A percentile compares a stretch with the other conserved stretches of the same genome.
Evolutionary conservation across 2,888 invertebrate species (phyloP).

Genomic region (Prostheceraeus crozeri): DNA sequence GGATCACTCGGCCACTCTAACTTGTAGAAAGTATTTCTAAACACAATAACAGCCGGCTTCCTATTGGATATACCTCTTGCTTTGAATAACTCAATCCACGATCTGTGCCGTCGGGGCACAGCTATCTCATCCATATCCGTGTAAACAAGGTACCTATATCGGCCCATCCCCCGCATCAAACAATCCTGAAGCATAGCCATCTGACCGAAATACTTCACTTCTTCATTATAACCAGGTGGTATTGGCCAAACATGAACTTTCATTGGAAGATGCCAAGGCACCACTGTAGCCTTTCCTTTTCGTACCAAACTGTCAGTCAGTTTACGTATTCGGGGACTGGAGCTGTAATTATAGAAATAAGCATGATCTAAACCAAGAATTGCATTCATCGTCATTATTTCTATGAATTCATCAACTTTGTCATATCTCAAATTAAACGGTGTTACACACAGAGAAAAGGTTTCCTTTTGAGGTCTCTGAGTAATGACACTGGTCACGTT

Average conservation of each 20-base stretch:
- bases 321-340: background rate
- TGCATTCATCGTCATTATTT: conserved; percentile 20
- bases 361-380: conserved; percentile 29
- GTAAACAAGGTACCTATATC: conserved; percentile 29
- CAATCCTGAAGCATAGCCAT: conserved; percentile 35
- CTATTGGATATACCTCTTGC: conserved; percentile 1
- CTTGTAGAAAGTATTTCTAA: conserved; percentile 30
- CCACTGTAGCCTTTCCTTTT: background rate
- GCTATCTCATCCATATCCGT: conserved; percentile 32
- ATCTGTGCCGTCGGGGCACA: conserved; percentile 1
- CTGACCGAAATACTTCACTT: conserved; percentile 34
- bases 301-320: background rate
- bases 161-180: conserved; percentile 5
- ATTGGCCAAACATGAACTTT: conserved; percentile 35
- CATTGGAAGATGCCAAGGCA: conserved; percentile 34
- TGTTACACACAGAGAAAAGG: conserved; percentile 35
- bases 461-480: too few relatives aligned
- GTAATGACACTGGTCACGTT: too few relatives aligned
- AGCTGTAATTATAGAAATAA: conserved; percentile 30
- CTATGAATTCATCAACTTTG: conserved; percentile 27
- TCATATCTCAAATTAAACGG: conserved; percentile 30
- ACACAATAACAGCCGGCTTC: too few relatives aligned
- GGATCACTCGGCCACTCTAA: conserved; percentile 35
- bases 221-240: conserved; percentile 30
- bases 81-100: conserved; percentile 24